A percentile compares a stretch with the other conserved stretches of the same genome.
These are phyloP conservation scores for Pachypanchax playfairii DNA, from an alignment of 2,113 vertebrate species.

Conservation along the genomic window DNA sequence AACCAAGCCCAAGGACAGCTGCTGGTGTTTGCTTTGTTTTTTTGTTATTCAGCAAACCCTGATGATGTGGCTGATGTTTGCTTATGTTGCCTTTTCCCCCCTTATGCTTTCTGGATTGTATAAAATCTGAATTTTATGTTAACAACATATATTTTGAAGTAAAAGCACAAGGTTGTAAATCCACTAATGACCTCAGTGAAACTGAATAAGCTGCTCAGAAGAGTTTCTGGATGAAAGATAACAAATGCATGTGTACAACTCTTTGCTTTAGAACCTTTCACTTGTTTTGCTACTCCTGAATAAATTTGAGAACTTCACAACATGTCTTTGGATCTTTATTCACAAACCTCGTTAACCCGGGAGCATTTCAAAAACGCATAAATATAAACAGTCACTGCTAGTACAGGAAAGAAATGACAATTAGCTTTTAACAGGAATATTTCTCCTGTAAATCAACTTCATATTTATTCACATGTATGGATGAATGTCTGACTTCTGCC, in stretches of 20 bases:
- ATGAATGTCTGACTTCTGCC: too few relatives aligned
- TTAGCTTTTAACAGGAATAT: too few relatives aligned
- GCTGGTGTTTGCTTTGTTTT: slow-evolving; percentile 33
- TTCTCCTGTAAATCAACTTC: too few relatives aligned
- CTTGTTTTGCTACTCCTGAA: slow-evolving; percentile 44
- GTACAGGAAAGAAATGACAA: too few relatives aligned
- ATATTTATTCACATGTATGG: too few relatives aligned
- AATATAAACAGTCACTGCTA: not conserved
- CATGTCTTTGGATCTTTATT: slow-evolving; percentile 25
- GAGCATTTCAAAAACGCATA: slow-evolving; percentile 57
- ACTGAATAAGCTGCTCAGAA: slow-evolving; percentile 10
- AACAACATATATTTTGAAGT: not conserved
- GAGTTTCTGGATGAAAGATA: slow-evolving; percentile 13
- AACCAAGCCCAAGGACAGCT: slow-evolving; percentile 48
- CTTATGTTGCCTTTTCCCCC: slow-evolving; percentile 18
- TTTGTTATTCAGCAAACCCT: slow-evolving; percentile 40
- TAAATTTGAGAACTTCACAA: slow-evolving; percentile 44
- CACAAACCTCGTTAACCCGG: slow-evolving; percentile 41
- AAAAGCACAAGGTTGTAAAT: slow-evolving; percentile 29
- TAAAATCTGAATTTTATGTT: slow-evolving; percentile 7
- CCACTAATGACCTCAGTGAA: slow-evolving; percentile 17
- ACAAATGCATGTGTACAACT: not conserved
- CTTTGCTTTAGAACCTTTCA: not conserved
- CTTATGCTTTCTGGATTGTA: slow-evolving; percentile 8
- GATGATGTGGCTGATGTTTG: slow-evolving; percentile 34